Percentiles rank a stretch among this genome's conserved stretches.
Evolutionary conservation across 2,797 vertebrate species (phyloP).

Genomic region (Danio tinwini): DNA sequence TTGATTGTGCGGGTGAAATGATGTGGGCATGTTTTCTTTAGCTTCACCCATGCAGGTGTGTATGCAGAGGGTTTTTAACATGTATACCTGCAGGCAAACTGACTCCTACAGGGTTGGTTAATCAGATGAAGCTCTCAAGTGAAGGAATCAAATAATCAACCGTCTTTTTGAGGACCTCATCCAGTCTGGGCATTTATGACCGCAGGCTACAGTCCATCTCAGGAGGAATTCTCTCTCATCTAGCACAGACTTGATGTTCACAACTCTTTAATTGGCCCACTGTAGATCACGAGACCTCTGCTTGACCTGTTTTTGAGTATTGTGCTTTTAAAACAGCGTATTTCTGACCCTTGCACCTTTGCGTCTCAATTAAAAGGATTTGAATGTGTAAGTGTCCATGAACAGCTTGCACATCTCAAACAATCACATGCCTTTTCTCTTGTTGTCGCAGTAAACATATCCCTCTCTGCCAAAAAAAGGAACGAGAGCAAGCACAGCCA

Average conservation of each 20-base stretch:
- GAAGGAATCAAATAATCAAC: constrained; percentile 67
- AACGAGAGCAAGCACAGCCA: constrained; percentile 63
- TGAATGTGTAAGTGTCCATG: constrained; percentile 21
- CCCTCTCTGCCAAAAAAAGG: constrained; percentile 61
- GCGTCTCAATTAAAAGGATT: neutral
- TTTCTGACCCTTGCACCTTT: neutral
- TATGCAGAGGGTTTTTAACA: constrained; percentile 35
- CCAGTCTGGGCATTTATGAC: constrained; percentile 58
- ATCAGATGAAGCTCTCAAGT: constrained; percentile 70
- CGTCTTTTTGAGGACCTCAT: constrained; percentile 51
- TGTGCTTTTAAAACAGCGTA: neutral
- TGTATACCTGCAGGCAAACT: constrained; percentile 59
- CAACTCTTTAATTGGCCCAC: constrained; percentile 49
- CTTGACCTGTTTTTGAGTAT: constrained; percentile 48
- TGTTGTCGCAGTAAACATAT: constrained; percentile 61
- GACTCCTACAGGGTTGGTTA: constrained; percentile 66
- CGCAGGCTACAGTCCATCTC: constrained; percentile 59
- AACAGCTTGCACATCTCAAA: constrained; percentile 59
- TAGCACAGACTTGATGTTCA: constrained; percentile 23
- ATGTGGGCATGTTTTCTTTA: neutral
- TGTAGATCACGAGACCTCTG: constrained; percentile 62
- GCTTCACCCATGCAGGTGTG: constrained; percentile 18
- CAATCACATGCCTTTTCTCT: constrained; percentile 55
- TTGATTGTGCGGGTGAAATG: neutral
- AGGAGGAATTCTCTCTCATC: constrained; percentile 56